These are phyloP conservation scores for Rhodeus uyekii DNA, from an alignment of 2,797 vertebrate genomes.

Conservation along the genomic window DNA sequence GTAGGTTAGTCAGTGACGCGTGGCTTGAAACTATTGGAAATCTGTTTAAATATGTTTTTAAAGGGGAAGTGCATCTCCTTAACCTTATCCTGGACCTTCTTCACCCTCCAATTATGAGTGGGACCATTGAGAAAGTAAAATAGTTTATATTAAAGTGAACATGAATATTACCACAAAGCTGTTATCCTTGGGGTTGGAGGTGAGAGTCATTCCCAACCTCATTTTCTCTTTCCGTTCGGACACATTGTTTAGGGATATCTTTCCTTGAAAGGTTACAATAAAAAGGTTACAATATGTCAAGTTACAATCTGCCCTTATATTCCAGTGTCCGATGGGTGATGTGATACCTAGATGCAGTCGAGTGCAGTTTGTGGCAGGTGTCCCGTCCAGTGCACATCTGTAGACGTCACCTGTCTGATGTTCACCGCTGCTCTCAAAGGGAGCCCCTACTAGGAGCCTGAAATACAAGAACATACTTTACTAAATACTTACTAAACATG, in stretches of 20 bases:
- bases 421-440: slow-evolving; percentile 80
- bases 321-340: not conserved
- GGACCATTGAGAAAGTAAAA: not conserved
- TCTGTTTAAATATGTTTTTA: too few species aligned
- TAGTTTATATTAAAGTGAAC: not conserved
- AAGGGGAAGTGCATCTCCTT: too few species aligned
- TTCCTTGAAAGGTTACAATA: slow-evolving; percentile 67
- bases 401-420: slow-evolving; percentile 86
- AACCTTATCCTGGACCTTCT: too few species aligned
- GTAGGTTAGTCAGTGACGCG: too few species aligned
- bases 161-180: slow-evolving; percentile 86
- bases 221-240: slow-evolving; percentile 91
- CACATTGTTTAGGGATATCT: slow-evolving; percentile 87
- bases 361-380: slow-evolving; percentile 75
- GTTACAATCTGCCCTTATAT: not conserved
- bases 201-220: slow-evolving; percentile 90
- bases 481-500: not conserved
- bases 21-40: too few species aligned
- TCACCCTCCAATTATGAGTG: too few species aligned
- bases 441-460: slow-evolving; percentile 87
- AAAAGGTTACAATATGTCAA: not conserved
- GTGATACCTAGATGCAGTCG: slow-evolving; percentile 82
- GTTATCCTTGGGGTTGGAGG: slow-evolving; percentile 86
- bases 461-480: not conserved
- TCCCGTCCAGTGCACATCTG: slow-evolving; percentile 76